Evolutionary conservation across 2,888 invertebrate species (phyloP).

Genomic region (Neoitamus cyanurus): DNA sequence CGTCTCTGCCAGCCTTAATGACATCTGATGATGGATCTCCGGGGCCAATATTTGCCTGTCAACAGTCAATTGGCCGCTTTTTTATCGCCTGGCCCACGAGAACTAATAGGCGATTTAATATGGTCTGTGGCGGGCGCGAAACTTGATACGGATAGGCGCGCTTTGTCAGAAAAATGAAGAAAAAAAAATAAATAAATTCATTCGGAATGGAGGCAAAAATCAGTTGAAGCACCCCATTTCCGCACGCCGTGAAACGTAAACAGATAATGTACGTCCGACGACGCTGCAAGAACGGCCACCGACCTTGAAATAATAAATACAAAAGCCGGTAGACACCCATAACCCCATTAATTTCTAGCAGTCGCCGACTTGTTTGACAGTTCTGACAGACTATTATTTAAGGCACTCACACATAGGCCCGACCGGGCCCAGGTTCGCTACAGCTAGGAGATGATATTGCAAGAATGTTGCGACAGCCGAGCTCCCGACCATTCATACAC

Average conservation of each 20-base stretch:
- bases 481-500: not conserved
- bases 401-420: conserved; percentile 56
- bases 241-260: conserved; percentile 9
- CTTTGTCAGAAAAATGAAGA: not conserved
- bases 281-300: conserved; percentile 44
- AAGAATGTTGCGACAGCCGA: conserved; percentile 39
- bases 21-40: conserved; percentile 49
- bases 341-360: conserved; percentile 65
- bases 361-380: conserved; percentile 67
- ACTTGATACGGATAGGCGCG: conserved; percentile 17
- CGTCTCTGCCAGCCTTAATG: conserved; percentile 50
- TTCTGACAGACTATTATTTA: conserved; percentile 68
- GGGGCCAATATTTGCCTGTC: conserved; percentile 46
- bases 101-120: conserved; percentile 20
- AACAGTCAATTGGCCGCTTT: conserved; percentile 45
- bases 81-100: conserved; percentile 16
- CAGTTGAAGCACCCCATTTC: not conserved
- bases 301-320: conserved; percentile 52
- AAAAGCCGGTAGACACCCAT: conserved; percentile 55
- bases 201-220: not conserved
- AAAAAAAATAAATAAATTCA: conserved; percentile 2
- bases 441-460: conserved; percentile 45
- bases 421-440: conserved; percentile 39
- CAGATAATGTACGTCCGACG: not conserved
- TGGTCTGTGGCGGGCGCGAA: not conserved